Evolutionary conservation across 1,140 invertebrate genomes (phyloP), one percentile per base, ranked within the genome.

Genomic region (Pygmarrhopalites habei): DNA sequence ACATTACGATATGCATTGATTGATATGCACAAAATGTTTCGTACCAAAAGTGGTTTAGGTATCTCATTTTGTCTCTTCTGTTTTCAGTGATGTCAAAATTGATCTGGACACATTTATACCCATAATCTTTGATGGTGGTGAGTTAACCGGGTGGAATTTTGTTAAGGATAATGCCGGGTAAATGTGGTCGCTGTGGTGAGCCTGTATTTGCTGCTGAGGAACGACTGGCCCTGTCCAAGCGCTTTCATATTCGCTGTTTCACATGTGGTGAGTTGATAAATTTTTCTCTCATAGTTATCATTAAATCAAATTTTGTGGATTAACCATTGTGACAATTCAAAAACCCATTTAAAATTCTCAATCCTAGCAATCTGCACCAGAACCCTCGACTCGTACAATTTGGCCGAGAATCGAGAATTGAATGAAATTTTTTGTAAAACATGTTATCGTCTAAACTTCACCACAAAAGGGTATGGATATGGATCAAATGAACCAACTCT

Each of bases 361-460:
- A 7, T 14, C 17, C 14, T 58, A 62, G 61, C 53, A 5, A 47
- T 58, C 12, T 64, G 62, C 25, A 46, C 62, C 30, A 26, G 51
- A 21, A 15, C 53, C 15, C 29, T 64, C 23, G 55, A 64, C 43
- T 58, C 53, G 28, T 10, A 14, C 2, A 46, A 26, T 25, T 14
- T 64, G 5, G 55, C 62, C 2, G 62, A 64, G 26, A 57, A 64
- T 47, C 25, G 30, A 7, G 62, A 64, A 28, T 19, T 32, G 2
- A 35, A 58, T 44, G 62, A 64, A 25, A 64, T 64, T 10, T 64
- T 39, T 44, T 64, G 62, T 28, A 64, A 64, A 32, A 26, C 25
- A 21, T 64, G 62, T 30, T 64, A 64, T 35, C 62, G 41, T 5
- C 7, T 10, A 10, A 26, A 46, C 2, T 58, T 58, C 35, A 55